These are phyloP conservation scores for Apantesis nais DNA, from an alignment of 2,888 invertebrate species.

Conservation along the genomic window DNA sequence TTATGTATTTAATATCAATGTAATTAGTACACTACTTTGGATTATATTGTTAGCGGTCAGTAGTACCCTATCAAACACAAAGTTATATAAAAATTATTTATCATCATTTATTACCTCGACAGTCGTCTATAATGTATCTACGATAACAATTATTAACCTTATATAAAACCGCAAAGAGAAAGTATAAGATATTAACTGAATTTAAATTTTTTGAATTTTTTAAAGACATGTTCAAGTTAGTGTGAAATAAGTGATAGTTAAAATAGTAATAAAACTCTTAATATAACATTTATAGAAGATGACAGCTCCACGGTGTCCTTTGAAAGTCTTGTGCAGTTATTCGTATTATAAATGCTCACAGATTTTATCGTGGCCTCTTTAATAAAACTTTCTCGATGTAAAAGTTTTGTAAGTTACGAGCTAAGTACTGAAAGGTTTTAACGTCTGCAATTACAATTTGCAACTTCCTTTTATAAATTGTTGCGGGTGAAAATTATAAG, in stretches of 20 bases:
- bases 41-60: no score
- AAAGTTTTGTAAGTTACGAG: constrained; percentile 22
- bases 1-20: no score
- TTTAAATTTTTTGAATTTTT: not conserved
- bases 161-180: not conserved
- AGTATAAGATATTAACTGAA: not conserved
- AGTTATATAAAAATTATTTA: no score
- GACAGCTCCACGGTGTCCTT: constrained; percentile 28
- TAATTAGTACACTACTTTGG: no score
- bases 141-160: no score
- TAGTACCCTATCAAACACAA: no score
- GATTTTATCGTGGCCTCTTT: constrained; percentile 36
- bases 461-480: constrained; percentile 11
- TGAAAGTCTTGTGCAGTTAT: constrained; percentile 37
- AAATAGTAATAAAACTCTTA: constrained; percentile 18
- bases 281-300: constrained; percentile 30
- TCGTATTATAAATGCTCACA: constrained; percentile 32
- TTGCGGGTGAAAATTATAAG: not conserved
- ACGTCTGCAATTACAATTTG: constrained; percentile 14
- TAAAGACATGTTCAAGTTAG: not conserved
- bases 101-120: no score
- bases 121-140: no score
- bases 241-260: constrained; percentile 13
- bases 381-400: constrained; percentile 33
- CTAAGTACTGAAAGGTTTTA: constrained; percentile 18